These are phyloP conservation scores for Hypocryptadius cinnamomeus DNA, from an alignment of 2,113 vertebrate species.

Conservation along the genomic window DNA sequence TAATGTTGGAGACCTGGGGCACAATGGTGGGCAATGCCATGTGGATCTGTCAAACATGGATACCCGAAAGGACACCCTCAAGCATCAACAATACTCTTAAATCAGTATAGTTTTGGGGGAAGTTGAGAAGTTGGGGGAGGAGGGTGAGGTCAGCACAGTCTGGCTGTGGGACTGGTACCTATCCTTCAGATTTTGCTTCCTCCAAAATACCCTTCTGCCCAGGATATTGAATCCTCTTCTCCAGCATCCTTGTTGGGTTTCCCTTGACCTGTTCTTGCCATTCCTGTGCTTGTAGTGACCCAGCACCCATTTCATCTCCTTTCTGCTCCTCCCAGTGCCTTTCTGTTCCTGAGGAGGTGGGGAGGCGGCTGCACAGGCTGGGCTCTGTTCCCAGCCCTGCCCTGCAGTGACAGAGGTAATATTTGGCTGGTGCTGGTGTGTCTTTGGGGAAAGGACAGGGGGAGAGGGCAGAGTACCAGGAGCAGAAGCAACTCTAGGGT, in stretches of 20 bases:
- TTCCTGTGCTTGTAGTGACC: background rate
- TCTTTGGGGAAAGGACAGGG: background rate
- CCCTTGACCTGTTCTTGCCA: background rate
- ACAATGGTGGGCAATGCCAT: fast-evolving
- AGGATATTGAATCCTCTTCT: background rate
- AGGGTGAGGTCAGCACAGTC: background rate
- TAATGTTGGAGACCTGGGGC: background rate
- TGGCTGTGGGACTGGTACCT: background rate
- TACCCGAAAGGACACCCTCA: background rate
- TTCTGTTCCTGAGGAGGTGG: background rate
- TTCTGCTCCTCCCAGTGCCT: background rate
- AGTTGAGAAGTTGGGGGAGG: background rate
- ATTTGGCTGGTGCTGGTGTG: background rate
- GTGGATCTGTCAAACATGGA: background rate
- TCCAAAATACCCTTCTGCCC: background rate
- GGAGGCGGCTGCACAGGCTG: background rate
- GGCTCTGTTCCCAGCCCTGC: background rate
- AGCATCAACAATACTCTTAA: background rate
- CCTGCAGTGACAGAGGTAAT: background rate
- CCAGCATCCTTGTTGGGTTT: background rate
- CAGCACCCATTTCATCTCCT: background rate
- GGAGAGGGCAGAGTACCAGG: background rate
- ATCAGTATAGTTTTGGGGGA: background rate
- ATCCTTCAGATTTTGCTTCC: background rate
- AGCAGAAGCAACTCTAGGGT: background rate